These are phyloP conservation scores for Notospermus geniculatus DNA, from an alignment of 1,140 invertebrate species.

Conservation along the genomic window DNA sequence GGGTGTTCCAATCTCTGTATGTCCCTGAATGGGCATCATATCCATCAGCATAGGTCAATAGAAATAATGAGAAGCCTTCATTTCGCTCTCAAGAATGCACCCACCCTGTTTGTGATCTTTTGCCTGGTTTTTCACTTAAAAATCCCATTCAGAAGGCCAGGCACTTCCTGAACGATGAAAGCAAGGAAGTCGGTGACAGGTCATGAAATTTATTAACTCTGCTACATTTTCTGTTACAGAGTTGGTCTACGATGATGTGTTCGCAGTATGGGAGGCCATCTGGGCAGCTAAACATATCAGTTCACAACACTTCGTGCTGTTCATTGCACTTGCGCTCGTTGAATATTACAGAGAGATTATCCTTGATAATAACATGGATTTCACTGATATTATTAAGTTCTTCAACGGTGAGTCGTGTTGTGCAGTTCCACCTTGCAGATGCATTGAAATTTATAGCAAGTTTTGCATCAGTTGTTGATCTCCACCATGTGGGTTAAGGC, in stretches of 20 bases:
- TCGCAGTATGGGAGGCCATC: constrained; percentile 91
- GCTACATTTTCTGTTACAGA: constrained; percentile 61
- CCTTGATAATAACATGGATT: constrained; percentile 92
- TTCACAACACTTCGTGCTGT: constrained; percentile 86
- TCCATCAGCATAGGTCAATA: no score
- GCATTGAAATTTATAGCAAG: not conserved
- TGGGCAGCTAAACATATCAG: constrained; percentile 88
- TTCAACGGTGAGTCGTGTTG: constrained; percentile 76
- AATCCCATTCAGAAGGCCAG: no score
- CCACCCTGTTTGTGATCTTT: no score
- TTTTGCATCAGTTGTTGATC: constrained; percentile 6
- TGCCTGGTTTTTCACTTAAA: no score
- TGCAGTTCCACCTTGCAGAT: constrained; percentile 5
- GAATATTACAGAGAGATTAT: constrained; percentile 93
- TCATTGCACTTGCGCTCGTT: constrained; percentile 86
- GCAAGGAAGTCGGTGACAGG: not conserved
- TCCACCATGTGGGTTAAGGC: not conserved
- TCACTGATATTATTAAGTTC: constrained; percentile 96
- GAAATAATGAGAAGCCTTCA: no score
- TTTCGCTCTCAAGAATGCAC: no score
- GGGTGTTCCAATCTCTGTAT: no score
- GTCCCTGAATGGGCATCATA: no score
- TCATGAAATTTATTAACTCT: not conserved
- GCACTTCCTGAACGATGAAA: no score
- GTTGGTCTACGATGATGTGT: constrained; percentile 86